Conservation (phyloP, 1,140 invertebrate genomes). For the Bathynomus jamesi region DNA sequence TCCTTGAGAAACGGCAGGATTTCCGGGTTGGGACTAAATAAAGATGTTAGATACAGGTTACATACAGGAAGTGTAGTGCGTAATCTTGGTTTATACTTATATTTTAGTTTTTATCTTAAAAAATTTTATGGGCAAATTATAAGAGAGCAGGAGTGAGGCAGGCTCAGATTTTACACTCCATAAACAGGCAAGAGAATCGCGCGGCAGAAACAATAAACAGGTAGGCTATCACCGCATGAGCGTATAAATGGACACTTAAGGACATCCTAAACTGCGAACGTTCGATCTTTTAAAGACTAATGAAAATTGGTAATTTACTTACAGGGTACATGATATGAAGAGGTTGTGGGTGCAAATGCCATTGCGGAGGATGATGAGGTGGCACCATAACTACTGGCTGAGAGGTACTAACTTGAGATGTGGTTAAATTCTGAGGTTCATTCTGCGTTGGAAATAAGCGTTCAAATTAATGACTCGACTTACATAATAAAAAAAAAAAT, state of each 20-base stretch:
- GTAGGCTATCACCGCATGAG: too few species aligned
- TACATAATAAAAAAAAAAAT: not conserved
- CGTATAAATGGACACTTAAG: too few species aligned
- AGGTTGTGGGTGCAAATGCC: conserved; percentile 29
- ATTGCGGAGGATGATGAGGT: conserved; percentile 27
- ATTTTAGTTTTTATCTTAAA: too few species aligned
- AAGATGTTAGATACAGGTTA: not conserved
- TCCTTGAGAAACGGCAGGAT: not conserved
- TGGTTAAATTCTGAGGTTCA: conserved; percentile 31
- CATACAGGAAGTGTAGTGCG: not conserved
- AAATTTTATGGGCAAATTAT: too few species aligned
- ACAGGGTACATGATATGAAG: conserved; percentile 31
- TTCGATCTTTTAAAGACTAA: too few species aligned
- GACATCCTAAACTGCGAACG: too few species aligned
- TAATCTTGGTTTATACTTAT: not conserved
- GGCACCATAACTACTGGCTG: conserved; percentile 30
- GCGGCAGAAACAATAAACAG: too few species aligned
- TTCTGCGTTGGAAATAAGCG: conserved; percentile 19
- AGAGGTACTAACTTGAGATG: conserved; percentile 13
- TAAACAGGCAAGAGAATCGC: too few species aligned
- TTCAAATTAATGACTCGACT: not conserved
- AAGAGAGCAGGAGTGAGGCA: too few species aligned
- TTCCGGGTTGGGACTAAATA: not conserved
- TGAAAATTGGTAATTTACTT: too few species aligned
- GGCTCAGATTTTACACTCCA: too few species aligned